phyloP scores from a whole-genome alignment of 2,797 vertebrate species.

The Alcedo quadribrachys region DNA sequence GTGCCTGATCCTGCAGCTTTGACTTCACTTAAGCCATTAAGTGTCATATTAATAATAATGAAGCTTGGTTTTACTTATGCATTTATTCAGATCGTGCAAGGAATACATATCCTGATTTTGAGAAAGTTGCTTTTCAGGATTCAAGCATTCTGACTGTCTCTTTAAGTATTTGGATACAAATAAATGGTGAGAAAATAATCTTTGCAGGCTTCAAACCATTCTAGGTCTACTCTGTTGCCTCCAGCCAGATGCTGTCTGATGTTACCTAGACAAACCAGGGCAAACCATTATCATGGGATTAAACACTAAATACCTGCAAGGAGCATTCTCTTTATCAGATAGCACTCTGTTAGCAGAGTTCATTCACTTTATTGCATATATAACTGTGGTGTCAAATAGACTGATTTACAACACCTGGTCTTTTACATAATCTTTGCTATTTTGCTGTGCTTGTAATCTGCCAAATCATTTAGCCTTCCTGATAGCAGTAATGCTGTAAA shows the following conservation, averaged over 20 bases:
- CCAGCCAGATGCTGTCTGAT: constrained; percentile 52
- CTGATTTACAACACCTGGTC: constrained; percentile 67
- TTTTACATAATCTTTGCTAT: constrained; percentile 73
- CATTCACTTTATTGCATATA: constrained; percentile 69
- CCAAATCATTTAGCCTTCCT: constrained; percentile 70
- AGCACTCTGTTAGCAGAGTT: constrained; percentile 45
- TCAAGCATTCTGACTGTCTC: neutral
- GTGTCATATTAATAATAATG: neutral
- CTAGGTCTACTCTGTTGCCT: constrained; percentile 45
- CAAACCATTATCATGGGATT: constrained; percentile 69
- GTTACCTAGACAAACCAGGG: constrained; percentile 55
- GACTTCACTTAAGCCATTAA: neutral
- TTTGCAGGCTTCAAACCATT: neutral
- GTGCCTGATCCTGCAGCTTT: neutral
- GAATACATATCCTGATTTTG: neutral
- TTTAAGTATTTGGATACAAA: constrained; percentile 51
- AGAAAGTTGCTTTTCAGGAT: neutral
- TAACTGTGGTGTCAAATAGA: constrained; percentile 67
- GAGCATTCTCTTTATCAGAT: constrained; percentile 65
- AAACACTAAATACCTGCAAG: constrained; percentile 72
- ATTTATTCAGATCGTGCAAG: neutral
- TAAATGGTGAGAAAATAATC: constrained; percentile 26
- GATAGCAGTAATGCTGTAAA: constrained; percentile 72
- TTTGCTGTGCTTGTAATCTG: constrained; percentile 70
- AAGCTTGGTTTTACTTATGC: neutral